Conservation (phyloP, 2,113 vertebrate genomes). For the Proteles cristata region DNA sequence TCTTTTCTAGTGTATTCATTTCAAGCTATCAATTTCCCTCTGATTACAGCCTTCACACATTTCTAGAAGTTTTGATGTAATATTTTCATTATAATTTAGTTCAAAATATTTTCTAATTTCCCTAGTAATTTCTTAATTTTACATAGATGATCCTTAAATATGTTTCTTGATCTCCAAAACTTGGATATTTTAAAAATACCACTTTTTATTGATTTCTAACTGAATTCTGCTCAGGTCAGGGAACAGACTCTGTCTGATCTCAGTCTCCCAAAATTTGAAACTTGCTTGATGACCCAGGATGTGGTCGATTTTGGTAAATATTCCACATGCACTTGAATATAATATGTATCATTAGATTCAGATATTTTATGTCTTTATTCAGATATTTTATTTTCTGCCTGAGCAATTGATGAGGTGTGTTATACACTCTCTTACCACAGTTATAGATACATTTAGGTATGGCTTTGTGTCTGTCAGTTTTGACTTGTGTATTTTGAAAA, state of each 20-base stretch:
- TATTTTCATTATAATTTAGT: neutral
- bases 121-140: neutral
- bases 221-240: neutral
- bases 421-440: neutral
- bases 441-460: neutral
- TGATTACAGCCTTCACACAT: neutral
- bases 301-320: slow-evolving; percentile 10
- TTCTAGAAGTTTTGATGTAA: neutral
- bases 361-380: neutral
- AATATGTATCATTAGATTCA: neutral
- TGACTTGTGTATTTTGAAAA: neutral
- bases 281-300: neutral
- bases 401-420: neutral
- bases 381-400: neutral
- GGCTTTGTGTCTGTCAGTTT: neutral
- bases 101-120: slow-evolving; percentile 2
- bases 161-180: neutral
- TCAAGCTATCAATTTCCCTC: neutral
- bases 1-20: neutral
- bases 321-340: neutral
- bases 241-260: neutral
- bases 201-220: neutral
- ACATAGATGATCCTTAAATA: neutral
- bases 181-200: neutral
- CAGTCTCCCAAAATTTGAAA: neutral